A percentile compares a stretch with the other conserved stretches of the same genome.
Conservation (phyloP, 2,113 vertebrate genomes). For the Brachyistius frenatus region DNA sequence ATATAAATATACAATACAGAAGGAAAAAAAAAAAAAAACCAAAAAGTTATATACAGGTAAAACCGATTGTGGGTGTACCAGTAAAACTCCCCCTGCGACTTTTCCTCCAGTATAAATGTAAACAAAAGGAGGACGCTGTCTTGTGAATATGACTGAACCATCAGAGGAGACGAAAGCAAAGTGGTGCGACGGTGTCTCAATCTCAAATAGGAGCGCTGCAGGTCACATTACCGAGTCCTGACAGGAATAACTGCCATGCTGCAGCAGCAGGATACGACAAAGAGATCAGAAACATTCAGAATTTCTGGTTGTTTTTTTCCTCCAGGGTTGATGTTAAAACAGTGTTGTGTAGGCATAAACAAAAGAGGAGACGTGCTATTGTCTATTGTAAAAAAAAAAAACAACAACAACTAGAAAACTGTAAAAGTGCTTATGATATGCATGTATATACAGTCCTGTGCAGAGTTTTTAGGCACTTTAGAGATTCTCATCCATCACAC, state of each 20-base stretch:
- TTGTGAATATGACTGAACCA: conserved; percentile 13
- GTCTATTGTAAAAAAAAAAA: conserved; percentile 39
- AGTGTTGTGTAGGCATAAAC: conserved; percentile 35
- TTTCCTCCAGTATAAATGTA: conserved; percentile 67
- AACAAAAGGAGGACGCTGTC: conserved; percentile 68
- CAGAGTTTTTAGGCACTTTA: conserved; percentile 3
- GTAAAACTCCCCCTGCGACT: conserved; percentile 38
- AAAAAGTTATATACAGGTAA: conserved; percentile 76
- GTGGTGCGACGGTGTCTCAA: conserved; percentile 33
- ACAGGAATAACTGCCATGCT: conserved; percentile 34
- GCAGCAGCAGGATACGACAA: conserved; percentile 36
- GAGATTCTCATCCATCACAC: too few relatives aligned
- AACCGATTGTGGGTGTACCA: conserved; percentile 52
- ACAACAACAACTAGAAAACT: conserved; percentile 41
- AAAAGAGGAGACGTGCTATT: conserved; percentile 29
- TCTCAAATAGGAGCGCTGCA: conserved; percentile 32
- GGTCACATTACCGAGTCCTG: conserved; percentile 47
- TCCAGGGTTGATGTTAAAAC: conserved; percentile 37
- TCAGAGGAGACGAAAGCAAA: conserved; percentile 33
- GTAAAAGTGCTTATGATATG: conserved; percentile 78
- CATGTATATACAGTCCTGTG: conserved; percentile 44
- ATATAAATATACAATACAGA: conserved; percentile 74
- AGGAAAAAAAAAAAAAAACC: conserved; percentile 39
- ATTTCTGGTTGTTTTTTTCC: not conserved
- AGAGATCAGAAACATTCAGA: conserved; percentile 6